Base-by-base conservation (phyloP, 2,797 vertebrate genomes). In the Astyanax mexicanus region DNA sequence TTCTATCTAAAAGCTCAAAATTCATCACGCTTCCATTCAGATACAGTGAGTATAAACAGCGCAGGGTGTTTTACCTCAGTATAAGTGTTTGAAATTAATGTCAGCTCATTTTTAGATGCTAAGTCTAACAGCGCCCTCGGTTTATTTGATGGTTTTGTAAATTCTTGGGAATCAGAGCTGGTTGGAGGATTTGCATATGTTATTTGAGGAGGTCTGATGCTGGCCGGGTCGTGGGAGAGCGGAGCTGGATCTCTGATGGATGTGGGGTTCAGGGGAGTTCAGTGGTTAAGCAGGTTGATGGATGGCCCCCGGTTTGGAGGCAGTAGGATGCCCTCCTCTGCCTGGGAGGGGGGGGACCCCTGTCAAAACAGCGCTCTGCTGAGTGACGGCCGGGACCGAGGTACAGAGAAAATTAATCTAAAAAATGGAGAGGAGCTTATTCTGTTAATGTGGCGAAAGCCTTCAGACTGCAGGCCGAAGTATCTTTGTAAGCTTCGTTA, bases 341-440 rank as follows among this genome's bases (percentile, higher is more conserved):
- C 6, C 23, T 37, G 32, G 70, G 58, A 21, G 3, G 55, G 74
- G 44, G 72, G 69, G 64, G 52, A 69, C 54, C 64, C 54, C 66
- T 79, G 77, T 73, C 60, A 77, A 66, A 78, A 69, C 72, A 72
- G 47, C 51, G 75, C 52, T 47, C 38, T 23, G 54, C 47, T 79
- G 82, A 81, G 61, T 83, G 83, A 84, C 79, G 77, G 84, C 42
- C 52, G 19, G 47, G 44, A 79, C 52, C 66, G 49, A 62, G 69
- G 61, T 58, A 62, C 35, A 47, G 52, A 64, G 71, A 67, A n/a
- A 65, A 54, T 74, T 74, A 66, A 19, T 54, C 79, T 25, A 51
- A 45, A 32, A 58, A 69, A 80, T 54, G 47, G 47, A 58, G 47
- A 58, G 47, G 44, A 68, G 70, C 29, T 68, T 35, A 54, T 68